Base-by-base conservation (phyloP, 2,888 invertebrate species). In the Onchidella celtica region DNA sequence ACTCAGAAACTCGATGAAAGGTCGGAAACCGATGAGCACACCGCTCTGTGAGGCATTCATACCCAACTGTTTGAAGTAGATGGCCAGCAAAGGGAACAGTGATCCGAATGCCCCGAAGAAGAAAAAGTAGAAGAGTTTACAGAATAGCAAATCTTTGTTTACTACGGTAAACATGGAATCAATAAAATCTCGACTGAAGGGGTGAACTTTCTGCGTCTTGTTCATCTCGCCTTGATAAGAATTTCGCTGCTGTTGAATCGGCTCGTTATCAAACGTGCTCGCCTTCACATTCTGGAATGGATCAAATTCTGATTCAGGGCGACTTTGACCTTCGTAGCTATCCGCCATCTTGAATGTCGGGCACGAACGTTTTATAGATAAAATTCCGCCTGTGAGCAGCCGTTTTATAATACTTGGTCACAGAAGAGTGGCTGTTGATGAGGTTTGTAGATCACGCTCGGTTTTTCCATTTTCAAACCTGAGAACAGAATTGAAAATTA, bases 31-130 rank as follows among this genome's bases (percentile, higher is more conserved):
- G 89, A 99, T 97, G 24, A 95, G 90, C 27, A 94, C 89, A 6
- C 98, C 98, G 91, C 97, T 97, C 93, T 99, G 98, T 27, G 97
- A 96, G 0, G 99, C 97, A 94, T 98, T 99, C 98, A 99, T 98
- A 83, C 98, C 98, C 96, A 99, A 96, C 95, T 99, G 99, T 94
- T 99, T 99, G 95, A 99, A 99, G 94, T 99, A 99, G 68, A 99
- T 81, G 57, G 98, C 99, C 96, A 99, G 97, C 84, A 99, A 94
- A 0, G 99, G 99, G 93, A 99, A 99, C 24, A 99, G 95, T 0
- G 98, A 98, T 6, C 99, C 99, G 93, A 99, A 99, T 0, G 99
- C 99, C 63, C 99, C 98, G 94, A 99, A 99, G 94, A 99, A 99
- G 95, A 99, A 99, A 94, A 99, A 99, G 94, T 99, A 99, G 94